Conservation (phyloP, 2,797 vertebrate species). For the Poeciliopsis presidionis region DNA sequence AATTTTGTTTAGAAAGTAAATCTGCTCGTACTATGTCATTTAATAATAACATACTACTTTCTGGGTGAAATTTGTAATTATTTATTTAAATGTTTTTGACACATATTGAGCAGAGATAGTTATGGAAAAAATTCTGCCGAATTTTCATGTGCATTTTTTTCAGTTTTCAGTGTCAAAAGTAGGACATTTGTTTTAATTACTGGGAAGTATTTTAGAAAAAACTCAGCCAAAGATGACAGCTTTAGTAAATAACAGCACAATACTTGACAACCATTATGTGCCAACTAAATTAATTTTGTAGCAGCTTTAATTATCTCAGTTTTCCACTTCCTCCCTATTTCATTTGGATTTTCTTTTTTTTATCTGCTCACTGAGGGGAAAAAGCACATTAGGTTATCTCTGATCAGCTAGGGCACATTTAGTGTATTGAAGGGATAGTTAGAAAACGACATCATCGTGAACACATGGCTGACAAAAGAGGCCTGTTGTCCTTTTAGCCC, state of each 20-base stretch:
- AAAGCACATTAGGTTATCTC: slow-evolving; percentile 48
- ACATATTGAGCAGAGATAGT: slow-evolving; percentile 21
- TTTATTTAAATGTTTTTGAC: slow-evolving; percentile 26
- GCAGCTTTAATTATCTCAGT: slow-evolving; percentile 31
- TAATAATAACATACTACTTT: slow-evolving; percentile 8
- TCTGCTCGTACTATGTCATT: background rate
- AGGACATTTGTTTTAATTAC: slow-evolving; percentile 9
- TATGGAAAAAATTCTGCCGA: background rate
- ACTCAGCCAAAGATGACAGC: slow-evolving; percentile 20
- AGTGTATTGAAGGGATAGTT: slow-evolving; percentile 70
- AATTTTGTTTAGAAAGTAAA: slow-evolving; percentile 18
- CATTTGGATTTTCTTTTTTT: slow-evolving; percentile 28
- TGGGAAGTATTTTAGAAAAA: slow-evolving; percentile 11
- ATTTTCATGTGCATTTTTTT: background rate
- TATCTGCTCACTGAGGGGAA: background rate
- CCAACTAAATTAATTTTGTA: slow-evolving; percentile 33
- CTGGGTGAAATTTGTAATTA: slow-evolving; percentile 23
- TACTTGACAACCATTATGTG: slow-evolving; percentile 26
- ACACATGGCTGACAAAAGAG: slow-evolving; percentile 80
- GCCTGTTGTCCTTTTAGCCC: slow-evolving; percentile 62
- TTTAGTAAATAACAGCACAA: slow-evolving; percentile 23
- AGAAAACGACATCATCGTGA: slow-evolving; percentile 73
- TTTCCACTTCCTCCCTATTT: background rate
- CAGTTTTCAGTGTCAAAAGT: slow-evolving; percentile 27
- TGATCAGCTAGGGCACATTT: slow-evolving; percentile 68